Conservation (phyloP, 2,113 vertebrate species). For the Sylvia atricapilla region DNA sequence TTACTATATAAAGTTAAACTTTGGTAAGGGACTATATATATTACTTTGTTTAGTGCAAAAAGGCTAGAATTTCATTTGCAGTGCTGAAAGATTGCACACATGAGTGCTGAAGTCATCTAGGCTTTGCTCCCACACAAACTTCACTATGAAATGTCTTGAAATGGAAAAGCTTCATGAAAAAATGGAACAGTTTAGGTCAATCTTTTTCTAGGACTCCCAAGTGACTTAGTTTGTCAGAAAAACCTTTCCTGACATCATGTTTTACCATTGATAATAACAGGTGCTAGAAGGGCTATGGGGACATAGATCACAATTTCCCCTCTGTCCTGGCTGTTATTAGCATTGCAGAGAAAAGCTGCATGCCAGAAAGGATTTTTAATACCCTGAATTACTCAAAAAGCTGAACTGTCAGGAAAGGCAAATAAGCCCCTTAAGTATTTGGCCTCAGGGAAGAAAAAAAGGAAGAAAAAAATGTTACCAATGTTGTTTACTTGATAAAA, state of each 20-base stretch:
- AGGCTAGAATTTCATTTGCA: background rate
- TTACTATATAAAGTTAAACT: background rate
- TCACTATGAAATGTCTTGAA: background rate
- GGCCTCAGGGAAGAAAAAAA: background rate
- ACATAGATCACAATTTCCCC: background rate
- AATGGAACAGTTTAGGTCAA: background rate
- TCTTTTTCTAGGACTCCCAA: background rate
- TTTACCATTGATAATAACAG: background rate
- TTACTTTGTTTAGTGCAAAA: background rate
- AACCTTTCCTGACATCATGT: background rate
- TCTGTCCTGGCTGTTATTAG: background rate
- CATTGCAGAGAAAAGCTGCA: background rate
- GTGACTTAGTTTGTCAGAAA: background rate
- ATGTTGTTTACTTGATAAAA: background rate
- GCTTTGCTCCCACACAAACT: constrained; percentile 10
- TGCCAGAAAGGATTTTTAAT: background rate
- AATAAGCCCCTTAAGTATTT: background rate
- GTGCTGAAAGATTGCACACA: background rate
- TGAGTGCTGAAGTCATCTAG: background rate
- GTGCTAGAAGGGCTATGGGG: background rate
- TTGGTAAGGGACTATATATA: background rate
- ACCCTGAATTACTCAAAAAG: background rate
- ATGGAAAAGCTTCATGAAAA: background rate
- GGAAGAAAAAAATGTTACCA: background rate
- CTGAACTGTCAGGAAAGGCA: background rate